Base-by-base conservation (phyloP, 2,113 vertebrate species). In the Silurus glanis region DNA sequence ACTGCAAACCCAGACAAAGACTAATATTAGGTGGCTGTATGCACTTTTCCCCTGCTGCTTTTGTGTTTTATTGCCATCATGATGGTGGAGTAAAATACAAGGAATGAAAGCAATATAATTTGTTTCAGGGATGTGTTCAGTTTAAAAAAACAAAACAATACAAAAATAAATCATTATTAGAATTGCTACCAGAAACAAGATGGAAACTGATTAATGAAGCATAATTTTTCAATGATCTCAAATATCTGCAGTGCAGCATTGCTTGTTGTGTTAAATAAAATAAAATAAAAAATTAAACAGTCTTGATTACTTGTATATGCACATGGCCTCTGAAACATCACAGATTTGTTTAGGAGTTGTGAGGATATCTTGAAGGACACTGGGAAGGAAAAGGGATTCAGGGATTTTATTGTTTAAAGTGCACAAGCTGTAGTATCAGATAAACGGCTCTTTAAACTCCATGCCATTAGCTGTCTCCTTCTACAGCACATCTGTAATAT, bases 1-100 rank as follows among this genome's bases (percentile, higher is more conserved):
- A 94, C 95, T 96, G 92, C 7, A 81, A 79, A 81, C 8, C 76
- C 12, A 66, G 9, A 88, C 28, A 87, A 56, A 86, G 14, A 72
- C 37, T 56, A 78, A 75, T 81, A 74, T 75, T 19, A 81, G 55
- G 53, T 23, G 59, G 23, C n/a, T 23, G 13, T 19, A 23, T 28
- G 28, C 8, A 69, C 62, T 72, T 62, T 69, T 61, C 55, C 17
- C 25, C 6, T n/a, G 25, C 49, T 82, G 25, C 47, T 47, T 71
- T 61, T 53, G 2, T 87, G 80, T 25, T 69, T 86, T 86, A 71
- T 56, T 79, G 55, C 61, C n/a, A 53, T 58, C 45, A 75, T 51
- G 28, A 82, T 61, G 55, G 67, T 64, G 19, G n/a, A 74, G 25
- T 61, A 25, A 74, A 25, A 69, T 49, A 49, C 28, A 67, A 45